Evolutionary conservation across 2,888 invertebrate genomes (phyloP).

Genomic region (Tenthredo amoena): DNA sequence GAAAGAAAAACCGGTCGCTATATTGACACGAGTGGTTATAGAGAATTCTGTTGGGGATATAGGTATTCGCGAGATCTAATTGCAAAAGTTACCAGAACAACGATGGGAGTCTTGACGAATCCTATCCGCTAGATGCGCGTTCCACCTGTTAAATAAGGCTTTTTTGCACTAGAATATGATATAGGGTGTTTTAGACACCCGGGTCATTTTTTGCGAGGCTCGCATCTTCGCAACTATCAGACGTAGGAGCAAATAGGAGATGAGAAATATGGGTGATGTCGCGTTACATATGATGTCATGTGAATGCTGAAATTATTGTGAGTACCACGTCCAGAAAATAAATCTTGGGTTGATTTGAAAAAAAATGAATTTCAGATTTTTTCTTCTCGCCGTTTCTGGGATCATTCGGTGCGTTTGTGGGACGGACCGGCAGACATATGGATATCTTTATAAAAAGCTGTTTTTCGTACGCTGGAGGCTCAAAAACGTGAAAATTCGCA

Average conservation of each 20-base stretch:
- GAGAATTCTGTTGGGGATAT: conserved; percentile 9
- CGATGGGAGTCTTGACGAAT: not conserved
- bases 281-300: not conserved
- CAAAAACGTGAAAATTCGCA: too few species aligned
- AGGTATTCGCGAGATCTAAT: conserved; percentile 17
- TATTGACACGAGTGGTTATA: conserved; percentile 28
- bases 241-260: not conserved
- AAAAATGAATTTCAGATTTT: too few species aligned
- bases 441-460: too few species aligned
- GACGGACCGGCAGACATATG: too few species aligned
- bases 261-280: not conserved
- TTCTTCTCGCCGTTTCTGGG: too few species aligned
- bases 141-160: conserved; percentile 9
- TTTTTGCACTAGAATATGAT: not conserved
- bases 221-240: not conserved
- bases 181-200: not conserved
- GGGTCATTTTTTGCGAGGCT: not conserved
- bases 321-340: not conserved
- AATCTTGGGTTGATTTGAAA: not conserved
- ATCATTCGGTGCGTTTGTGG: too few species aligned
- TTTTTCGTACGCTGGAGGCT: too few species aligned
- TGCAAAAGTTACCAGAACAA: conserved; percentile 34
- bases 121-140: not conserved
- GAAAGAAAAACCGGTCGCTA: not conserved
- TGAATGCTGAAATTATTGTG: not conserved